A percentile compares a stretch with the other conserved stretches of the same genome.
Conservation (phyloP, 2,113 vertebrate species). For the mouse (Mus musculus) region GRCm39 chr3:21236501-21237000, state of each 20-base stretch:
- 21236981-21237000: neutral
- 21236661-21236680: neutral
- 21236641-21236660: neutral
- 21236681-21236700: neutral
- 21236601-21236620: neutral
- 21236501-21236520: neutral
- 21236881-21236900: neutral
- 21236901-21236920: neutral
- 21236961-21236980: neutral
- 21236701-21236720: neutral
- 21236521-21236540: neutral
- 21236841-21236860: neutral
- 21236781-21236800: neutral
- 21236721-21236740: neutral
- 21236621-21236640: neutral
- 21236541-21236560: neutral
- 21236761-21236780: neutral
- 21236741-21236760: neutral
- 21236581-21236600: neutral
- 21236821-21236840: neutral
- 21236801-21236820: neutral
- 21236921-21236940: neutral
- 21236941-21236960: neutral
- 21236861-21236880: neutral
- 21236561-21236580: neutral